These are phyloP conservation scores for Lochmaea crataegi DNA, from an alignment of 2,888 invertebrate species.

Conservation along the genomic window DNA sequence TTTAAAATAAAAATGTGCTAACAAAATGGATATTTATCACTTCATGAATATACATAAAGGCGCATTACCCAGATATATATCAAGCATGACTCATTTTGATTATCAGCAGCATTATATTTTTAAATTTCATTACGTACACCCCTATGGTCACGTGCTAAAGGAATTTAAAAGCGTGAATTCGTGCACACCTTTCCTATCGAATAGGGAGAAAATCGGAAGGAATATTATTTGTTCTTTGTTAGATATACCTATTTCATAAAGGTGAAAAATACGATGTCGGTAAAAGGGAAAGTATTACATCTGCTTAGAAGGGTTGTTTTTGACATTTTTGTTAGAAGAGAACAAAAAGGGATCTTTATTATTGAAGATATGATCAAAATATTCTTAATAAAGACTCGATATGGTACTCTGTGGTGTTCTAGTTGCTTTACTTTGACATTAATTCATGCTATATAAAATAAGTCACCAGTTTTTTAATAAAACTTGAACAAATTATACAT, in stretches of 20 bases:
- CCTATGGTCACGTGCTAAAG: conserved; percentile 19
- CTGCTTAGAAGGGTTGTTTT: conserved; percentile 35
- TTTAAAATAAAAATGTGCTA: not conserved
- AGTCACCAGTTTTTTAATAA: no score
- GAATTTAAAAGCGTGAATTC: conserved; percentile 25
- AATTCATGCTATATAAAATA: no score
- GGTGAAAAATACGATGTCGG: conserved; percentile 38
- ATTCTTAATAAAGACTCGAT: no score
- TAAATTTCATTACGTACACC: conserved; percentile 27
- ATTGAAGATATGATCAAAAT: no score
- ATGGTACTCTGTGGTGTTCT: no score
- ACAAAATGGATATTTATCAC: not conserved
- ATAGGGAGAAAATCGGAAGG: conserved; percentile 3
- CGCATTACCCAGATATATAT: conserved; percentile 26
- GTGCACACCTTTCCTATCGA: conserved; percentile 7
- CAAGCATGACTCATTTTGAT: conserved; percentile 26
- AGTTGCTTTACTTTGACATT: no score
- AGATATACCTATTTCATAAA: conserved; percentile 32
- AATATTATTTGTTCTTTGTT: conserved; percentile 34
- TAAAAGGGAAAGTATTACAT: conserved; percentile 32
- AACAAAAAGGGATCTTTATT: no score
- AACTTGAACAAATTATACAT: no score
- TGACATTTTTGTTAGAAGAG: conserved; percentile 2
- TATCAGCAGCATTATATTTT: conserved; percentile 31
- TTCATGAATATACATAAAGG: conserved; percentile 23